Percentiles rank a stretch among this genome's conserved stretches.
phyloP scores from a whole-genome alignment of 2,888 invertebrate genomes.

The Poecilus cupreus region DNA sequence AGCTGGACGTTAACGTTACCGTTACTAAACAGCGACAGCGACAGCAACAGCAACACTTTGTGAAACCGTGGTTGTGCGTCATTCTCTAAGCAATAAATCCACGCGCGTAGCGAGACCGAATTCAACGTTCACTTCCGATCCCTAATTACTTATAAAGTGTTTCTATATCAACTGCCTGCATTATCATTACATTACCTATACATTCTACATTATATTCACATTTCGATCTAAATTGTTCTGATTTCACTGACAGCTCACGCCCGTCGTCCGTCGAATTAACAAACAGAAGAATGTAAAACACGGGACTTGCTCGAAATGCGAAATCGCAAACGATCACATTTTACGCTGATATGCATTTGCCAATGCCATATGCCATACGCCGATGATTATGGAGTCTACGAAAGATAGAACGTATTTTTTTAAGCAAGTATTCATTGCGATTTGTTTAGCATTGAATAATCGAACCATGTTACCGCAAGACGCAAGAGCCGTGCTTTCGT shows the following conservation, averaged over 20 bases:
- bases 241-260: slow-evolving; percentile 31
- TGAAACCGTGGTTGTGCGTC: slow-evolving; percentile 53
- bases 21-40: no score
- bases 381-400: not conserved
- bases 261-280: slow-evolving; percentile 11
- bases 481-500: slow-evolving; percentile 45
- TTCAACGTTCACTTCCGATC: slow-evolving; percentile 45
- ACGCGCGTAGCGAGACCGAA: slow-evolving; percentile 49
- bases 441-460: slow-evolving; percentile 33
- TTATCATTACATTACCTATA: slow-evolving; percentile 21
- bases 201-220: slow-evolving; percentile 31
- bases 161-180: slow-evolving; percentile 51
- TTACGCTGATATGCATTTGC: slow-evolving; percentile 19
- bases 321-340: slow-evolving; percentile 22
- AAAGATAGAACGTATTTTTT: slow-evolving; percentile 7
- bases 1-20: slow-evolving; percentile 38
- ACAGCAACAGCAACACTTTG: slow-evolving; percentile 26
- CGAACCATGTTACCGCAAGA: slow-evolving; percentile 28
- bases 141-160: slow-evolving; percentile 43
- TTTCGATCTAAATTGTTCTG: slow-evolving; percentile 23
- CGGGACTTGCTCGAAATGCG: slow-evolving; percentile 29
- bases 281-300: slow-evolving; percentile 19
- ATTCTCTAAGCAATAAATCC: slow-evolving; percentile 58
- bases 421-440: slow-evolving; percentile 7
- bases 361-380: not conserved